Evolutionary conservation across 2,888 invertebrate species (phyloP).

Genomic region (Eurois occulta): DNA sequence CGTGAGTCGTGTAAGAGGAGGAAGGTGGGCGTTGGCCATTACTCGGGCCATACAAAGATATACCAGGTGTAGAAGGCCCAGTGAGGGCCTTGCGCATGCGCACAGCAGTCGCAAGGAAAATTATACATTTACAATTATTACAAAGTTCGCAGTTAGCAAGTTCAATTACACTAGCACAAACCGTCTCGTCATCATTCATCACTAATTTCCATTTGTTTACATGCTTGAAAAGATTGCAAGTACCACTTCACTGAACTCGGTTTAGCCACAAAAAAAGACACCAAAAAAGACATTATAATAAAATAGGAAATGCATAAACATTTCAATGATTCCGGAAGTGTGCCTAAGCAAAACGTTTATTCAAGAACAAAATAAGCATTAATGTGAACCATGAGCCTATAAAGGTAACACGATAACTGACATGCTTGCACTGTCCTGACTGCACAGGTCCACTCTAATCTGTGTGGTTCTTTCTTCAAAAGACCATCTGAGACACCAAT

Average conservation of each 20-base stretch:
- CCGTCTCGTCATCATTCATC: background rate
- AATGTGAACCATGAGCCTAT: background rate
- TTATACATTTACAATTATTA: too few species aligned
- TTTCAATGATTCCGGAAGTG: slow-evolving; percentile 16
- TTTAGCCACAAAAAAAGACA: slow-evolving; percentile 3
- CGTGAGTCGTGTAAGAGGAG: too few species aligned
- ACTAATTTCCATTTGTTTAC: slow-evolving; percentile 5
- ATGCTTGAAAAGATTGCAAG: slow-evolving; percentile 11
- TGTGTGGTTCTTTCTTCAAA: too few species aligned
- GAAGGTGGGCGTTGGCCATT: too few species aligned
- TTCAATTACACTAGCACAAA: slow-evolving; percentile 1
- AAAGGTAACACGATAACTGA: background rate
- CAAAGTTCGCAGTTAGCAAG: slow-evolving; percentile 1
- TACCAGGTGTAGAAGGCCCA: too few species aligned
- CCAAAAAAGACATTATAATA: too few species aligned
- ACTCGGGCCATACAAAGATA: too few species aligned
- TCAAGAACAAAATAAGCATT: background rate
- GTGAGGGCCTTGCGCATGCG: too few species aligned
- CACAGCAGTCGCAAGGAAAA: too few species aligned
- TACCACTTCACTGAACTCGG: slow-evolving; percentile 25
- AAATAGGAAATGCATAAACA: slow-evolving; percentile 13
- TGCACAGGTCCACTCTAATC: too few species aligned
- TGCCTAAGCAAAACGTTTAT: background rate
- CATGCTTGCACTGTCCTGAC: too few species aligned
- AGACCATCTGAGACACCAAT: too few species aligned